Base-by-base conservation (phyloP, 2,888 invertebrate genomes). In the Leptura quadrifasciata region DNA sequence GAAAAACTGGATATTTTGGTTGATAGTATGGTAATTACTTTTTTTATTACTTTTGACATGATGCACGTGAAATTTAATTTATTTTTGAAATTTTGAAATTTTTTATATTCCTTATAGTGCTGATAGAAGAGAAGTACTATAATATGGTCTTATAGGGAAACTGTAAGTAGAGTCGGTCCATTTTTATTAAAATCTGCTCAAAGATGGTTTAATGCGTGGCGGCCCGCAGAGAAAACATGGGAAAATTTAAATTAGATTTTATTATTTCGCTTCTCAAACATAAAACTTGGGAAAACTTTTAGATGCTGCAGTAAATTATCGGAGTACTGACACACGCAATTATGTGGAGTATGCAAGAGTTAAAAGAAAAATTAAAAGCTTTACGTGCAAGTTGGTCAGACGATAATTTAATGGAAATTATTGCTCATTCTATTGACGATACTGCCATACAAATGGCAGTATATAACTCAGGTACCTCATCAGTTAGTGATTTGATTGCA, bases 401-500 rank as follows among this genome's bases (percentile, higher is more conserved):
- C 9, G 12, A 17, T 39, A 63, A 74, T 60, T 61, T 74, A 55
- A 74, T 74, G 6, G 74, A 74, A 60, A 74, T 74, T 15, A 74
- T 74, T 24, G 61, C 60, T 24, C 68, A 76, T 72, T 60, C 70
- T 27, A 73, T 76, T 15, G 63, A 72, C 20, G 72, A 61, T 47
- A 24, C 58, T 61, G 64, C 20, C 9, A 60, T 74, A 35, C 20
- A 64, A 57, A 67, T 68, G 35, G 74, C 74, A 10, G 67, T 68
- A 8, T 74, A 64, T 68, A 74, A 74, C 27, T 74, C 58, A 52
- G 64, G 68, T 60, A 68, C 52, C 1, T 52, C 18, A 39, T 47
- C 68, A 47, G 60, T 74, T 52, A 74, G 74, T 68, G 74, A 74
- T 47, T 52, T 74, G 61, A 74, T 74, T 64, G 64, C 69, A 47